These are phyloP conservation scores for Julus scandinavius DNA, from an alignment of 2,888 invertebrate genomes.

Conservation along the genomic window DNA sequence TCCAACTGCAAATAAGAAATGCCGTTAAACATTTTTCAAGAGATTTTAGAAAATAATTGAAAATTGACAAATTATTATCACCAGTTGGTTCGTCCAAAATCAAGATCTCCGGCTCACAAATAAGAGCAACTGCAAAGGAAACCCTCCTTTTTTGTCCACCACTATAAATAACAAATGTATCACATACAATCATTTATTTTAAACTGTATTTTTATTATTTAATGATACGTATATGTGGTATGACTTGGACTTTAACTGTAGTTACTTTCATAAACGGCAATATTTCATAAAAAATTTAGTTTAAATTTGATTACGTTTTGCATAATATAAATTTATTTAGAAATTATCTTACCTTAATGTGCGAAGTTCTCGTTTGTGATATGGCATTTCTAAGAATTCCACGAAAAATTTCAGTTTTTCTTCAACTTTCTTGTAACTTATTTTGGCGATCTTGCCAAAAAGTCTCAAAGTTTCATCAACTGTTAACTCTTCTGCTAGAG, in stretches of 20 bases:
- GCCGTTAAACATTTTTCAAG: too few species aligned
- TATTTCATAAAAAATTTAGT: too few species aligned
- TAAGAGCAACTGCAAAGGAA: slow-evolving; percentile 89
- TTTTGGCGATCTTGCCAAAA: slow-evolving; percentile 95
- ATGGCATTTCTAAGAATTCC: neutral
- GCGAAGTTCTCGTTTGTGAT: neutral
- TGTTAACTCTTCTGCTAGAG: slow-evolving; percentile 73
- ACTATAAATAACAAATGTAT: slow-evolving; percentile 68
- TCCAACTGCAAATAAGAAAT: slow-evolving; percentile 71
- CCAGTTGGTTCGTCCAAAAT: slow-evolving; percentile 90
- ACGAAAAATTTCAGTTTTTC: neutral
- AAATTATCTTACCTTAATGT: neutral
- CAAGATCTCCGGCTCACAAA: slow-evolving; percentile 91
- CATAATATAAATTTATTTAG: too few species aligned
- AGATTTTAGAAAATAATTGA: too few species aligned
- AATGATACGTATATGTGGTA: neutral
- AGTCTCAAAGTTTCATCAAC: slow-evolving; percentile 96
- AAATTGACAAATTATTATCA: too few species aligned
- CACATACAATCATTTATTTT: slow-evolving; percentile 53
- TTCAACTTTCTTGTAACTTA: slow-evolving; percentile 72
- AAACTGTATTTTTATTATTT: neutral
- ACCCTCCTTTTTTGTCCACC: slow-evolving; percentile 92
- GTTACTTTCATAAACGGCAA: too few species aligned
- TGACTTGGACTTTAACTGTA: too few species aligned
- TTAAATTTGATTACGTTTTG: neutral